phyloP scores from a whole-genome alignment of 2,888 invertebrate species.

The Ellobium chinense region DNA sequence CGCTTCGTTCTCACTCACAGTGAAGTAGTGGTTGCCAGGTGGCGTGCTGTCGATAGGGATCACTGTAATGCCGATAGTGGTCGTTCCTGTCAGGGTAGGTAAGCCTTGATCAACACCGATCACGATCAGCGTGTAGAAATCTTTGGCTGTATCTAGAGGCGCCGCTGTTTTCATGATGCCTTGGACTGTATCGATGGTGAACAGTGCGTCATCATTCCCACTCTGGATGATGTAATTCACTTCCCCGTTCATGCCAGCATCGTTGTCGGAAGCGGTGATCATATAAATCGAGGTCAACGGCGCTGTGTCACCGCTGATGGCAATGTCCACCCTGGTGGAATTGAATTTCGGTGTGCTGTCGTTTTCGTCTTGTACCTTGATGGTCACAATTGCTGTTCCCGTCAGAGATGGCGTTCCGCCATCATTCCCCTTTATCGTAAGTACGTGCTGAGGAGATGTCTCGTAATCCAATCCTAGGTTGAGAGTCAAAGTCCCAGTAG shows the following conservation, averaged over 20 bases:
- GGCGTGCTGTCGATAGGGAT: conserved; percentile 3
- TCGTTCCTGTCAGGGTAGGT: conserved; percentile 52
- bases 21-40: conserved; percentile 9
- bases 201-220: conserved; percentile 58
- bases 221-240: conserved; percentile 59
- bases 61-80: conserved; percentile 56
- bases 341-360: conserved; percentile 58
- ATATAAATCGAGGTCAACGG: conserved; percentile 29
- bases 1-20: conserved; percentile 19
- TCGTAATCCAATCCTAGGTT: conserved; percentile 53
- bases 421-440: conserved; percentile 56
- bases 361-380: conserved; percentile 58
- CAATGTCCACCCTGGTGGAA: conserved; percentile 49
- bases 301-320: conserved; percentile 52
- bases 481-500: conserved; percentile 82
- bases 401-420: conserved; percentile 45
- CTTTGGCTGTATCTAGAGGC: conserved; percentile 57
- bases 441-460: conserved; percentile 39
- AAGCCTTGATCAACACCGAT: conserved; percentile 58
- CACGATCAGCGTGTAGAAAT: conserved; percentile 33
- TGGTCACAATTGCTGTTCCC: conserved; percentile 52
- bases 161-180: conserved; percentile 58
- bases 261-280: conserved; percentile 51
- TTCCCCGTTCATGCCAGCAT: conserved; percentile 55
- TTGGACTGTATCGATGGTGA: conserved; percentile 56